Base-by-base conservation (phyloP, 2,888 invertebrate species). In the Lasioglossum vierecki region DNA sequence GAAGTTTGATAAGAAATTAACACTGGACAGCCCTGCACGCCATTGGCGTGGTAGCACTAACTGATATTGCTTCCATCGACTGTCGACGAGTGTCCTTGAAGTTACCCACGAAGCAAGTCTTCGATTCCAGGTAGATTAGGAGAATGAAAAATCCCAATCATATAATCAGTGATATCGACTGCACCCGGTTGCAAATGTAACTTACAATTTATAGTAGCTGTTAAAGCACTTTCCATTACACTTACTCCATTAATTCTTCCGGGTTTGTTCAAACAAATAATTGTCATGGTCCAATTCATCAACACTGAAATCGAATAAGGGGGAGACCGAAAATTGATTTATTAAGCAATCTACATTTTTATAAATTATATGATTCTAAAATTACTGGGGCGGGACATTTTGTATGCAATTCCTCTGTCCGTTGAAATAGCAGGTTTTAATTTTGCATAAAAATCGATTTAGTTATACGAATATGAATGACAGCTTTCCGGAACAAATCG, bases 1-100 rank as follows among this genome's bases (percentile, higher is more conserved):
- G 83, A 83, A 83, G 87, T 87, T 87, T 83, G 83, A 87, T 87
- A 86, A 87, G 87, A 83, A 86, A 86, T 83, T 87, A 86, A 83
- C 66, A 76, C 44, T 81, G 83, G 79, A 83, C 86, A 87, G 80
- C 71, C 66, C 68, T 77, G 87, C 87, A 86, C 83, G 81, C 83
- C 35, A 86, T 76, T 87, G 75, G 80, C 86, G 77, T 78, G 79
- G 66, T 76, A 77, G 79, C 76, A 79, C 63, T 72, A 79, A 87
- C 79, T 83, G 81, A 83, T 86, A 87, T 86, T 86, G 71, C 76
- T 81, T 87, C 81, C 77, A 81, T 76, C 87, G 79, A 77, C 60
- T 78, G 73, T 71, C 80, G 79, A 60, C 78, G 46, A 8, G 18
- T 75, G 83, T 77, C 87, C 87, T 87, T 87, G 86, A 63, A 30